Evolutionary conservation across 2,888 invertebrate species (phyloP), one percentile per base, ranked within the genome.

Genomic region (Acleris laterana): DNA sequence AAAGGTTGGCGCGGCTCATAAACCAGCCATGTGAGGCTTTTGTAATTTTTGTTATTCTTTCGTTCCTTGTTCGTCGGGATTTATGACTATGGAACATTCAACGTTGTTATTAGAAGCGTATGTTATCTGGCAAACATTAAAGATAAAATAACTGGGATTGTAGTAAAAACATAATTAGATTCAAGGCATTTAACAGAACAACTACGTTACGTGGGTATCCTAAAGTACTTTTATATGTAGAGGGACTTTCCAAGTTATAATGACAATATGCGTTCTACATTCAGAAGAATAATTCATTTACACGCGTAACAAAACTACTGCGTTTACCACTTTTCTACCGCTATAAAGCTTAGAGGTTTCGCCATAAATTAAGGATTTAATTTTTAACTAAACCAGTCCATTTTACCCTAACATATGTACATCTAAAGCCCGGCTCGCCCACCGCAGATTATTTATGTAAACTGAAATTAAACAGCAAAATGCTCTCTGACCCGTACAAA

Each of bases 361-460:
- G 32, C 38, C 46, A 57, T 52, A 66, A 66, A 57, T 57, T 38
- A 62, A 50, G 56, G n/a, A 57, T 28, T 66, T 46, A n/a, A 62
- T 57, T 66, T 65, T 66, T 62, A 66, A 61, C 57, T 61, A 57
- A 62, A 52, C 22, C 57, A 48, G 57, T 62, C 62, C 51, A 51
- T 32, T 62, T 52, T 57, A 52, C 50, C 50, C 56, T 56, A 56
- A 44, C 38, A 20, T 66, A 62, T 62, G 61, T 42, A 62, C 32
- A 52, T 62, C 48, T 61, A 11, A 62, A 50, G 25, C 51, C 57
- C 62, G 66, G 51, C 51, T 62, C 48, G 20, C 46, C 56, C 20
- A 58, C 19, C 55, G 20, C 46, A 16, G 52, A 62, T 62, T 62
- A 62, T 57, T 66, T 57, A 66, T 66, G 62, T 48, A 62, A 48